Evolutionary conservation across 2,888 invertebrate species (phyloP).

Genomic region (Danaus chrysippus): DNA sequence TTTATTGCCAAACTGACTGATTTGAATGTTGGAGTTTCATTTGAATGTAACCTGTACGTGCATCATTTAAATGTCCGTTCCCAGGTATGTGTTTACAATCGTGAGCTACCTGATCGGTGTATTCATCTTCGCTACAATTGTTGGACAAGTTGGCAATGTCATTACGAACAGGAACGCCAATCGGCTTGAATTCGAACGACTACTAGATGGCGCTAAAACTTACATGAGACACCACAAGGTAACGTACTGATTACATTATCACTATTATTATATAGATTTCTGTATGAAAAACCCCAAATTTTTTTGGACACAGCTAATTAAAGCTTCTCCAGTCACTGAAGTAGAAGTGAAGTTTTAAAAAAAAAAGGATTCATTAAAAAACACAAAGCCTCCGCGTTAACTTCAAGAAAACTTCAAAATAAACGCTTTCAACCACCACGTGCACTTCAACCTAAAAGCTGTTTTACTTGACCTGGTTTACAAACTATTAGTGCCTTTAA

Average conservation of each 20-base stretch:
- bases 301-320: too few relatives aligned
- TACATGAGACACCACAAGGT: slow-evolving; percentile 98
- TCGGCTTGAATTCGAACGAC: slow-evolving; percentile 94
- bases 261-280: not conserved
- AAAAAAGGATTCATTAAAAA: too few relatives aligned
- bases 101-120: slow-evolving; percentile 98
- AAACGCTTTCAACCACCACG: too few relatives aligned
- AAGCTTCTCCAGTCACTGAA: too few relatives aligned
- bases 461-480: too few relatives aligned
- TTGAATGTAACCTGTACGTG: not conserved
- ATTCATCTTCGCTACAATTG: slow-evolving; percentile 98
- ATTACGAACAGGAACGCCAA: slow-evolving; percentile 98
- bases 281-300: too few relatives aligned
- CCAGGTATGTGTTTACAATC: slow-evolving; percentile 97
- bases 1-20: not conserved
- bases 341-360: too few relatives aligned
- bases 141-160: slow-evolving; percentile 98
- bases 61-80: slow-evolving; percentile 18
- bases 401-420: too few relatives aligned
- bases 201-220: slow-evolving; percentile 96
- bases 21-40: not conserved
- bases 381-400: too few relatives aligned
- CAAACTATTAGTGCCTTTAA: too few relatives aligned
- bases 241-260: slow-evolving; percentile 30
- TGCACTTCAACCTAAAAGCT: too few relatives aligned